Base-by-base conservation (phyloP, 2,888 invertebrate genomes). In the Ophonus ardosiacus region DNA sequence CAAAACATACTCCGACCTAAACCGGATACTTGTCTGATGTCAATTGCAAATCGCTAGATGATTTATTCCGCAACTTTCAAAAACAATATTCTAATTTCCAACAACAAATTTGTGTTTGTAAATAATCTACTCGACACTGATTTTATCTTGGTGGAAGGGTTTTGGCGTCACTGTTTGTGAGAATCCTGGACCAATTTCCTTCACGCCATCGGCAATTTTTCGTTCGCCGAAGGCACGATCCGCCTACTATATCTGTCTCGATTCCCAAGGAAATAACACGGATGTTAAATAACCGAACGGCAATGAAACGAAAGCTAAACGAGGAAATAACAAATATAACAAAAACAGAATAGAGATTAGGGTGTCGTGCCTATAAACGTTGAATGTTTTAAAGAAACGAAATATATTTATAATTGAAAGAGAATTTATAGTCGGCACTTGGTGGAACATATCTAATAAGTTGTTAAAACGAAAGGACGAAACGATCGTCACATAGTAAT, bases 131-230 rank as follows among this genome's bases (percentile, higher is more conserved):
- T 51, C 0, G 6, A 10, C 8, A 13, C 13, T 51, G 43, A 51
- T 51, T 13, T 13, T 13, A 51, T 51, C 43, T 51, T 65, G 61
- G 63, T 8, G 2, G 5, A 40, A 80, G 21, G 56, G 68, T 81
- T 81, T 81, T 8, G 56, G 56, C 13, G 18, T 15, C 18, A 40
- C 83, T 83, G 83, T 56, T 59, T 51, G 21, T 7, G 17, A 31
- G 38, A 76, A 61, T 74, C 65, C 79, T 51, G 79, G 79, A 79
- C 76, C 84, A 84, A 84, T 84, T 84, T 84, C 43, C 65, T 84
- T 10, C 18, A 17, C 56, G 43, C n/a, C 85, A 21, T 56, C 31
- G 61, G 80, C 71, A 80, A 85, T 71, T 80, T 85, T 80, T 80
- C 57, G 63, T 65, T 10, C 21, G 85, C 85, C 80, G 40, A 31